A percentile compares a stretch with the other conserved stretches of the same genome.
phyloP scores from a whole-genome alignment of 1,140 invertebrate genomes.

The Temnothorax nylanderi region DNA sequence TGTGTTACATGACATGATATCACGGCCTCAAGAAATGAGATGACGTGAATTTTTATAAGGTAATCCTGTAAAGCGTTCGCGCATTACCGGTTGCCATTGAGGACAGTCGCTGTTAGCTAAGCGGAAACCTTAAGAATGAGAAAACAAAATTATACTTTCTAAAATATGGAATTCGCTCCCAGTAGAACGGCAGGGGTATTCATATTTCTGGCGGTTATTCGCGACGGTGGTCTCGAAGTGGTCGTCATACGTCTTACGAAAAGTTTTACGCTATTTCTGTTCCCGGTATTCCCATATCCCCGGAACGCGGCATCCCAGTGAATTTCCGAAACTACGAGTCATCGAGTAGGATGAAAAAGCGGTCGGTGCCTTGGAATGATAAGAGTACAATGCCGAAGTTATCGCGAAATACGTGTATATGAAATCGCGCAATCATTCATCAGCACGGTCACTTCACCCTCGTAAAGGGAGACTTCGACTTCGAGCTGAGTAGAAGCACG shows the following conservation, averaged over 20 bases:
- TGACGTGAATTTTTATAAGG: conserved; percentile 44
- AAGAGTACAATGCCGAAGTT: conserved; percentile 41
- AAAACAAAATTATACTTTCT: conserved; percentile 32
- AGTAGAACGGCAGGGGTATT: not conserved
- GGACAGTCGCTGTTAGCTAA: conserved; percentile 5
- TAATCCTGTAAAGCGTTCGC: conserved; percentile 26
- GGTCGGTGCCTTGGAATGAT: conserved; percentile 6
- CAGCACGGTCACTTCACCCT: conserved; percentile 22
- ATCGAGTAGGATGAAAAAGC: conserved; percentile 40
- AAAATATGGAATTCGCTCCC: conserved; percentile 19
- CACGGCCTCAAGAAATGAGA: conserved; percentile 5
- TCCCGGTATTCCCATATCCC: conserved; percentile 7
- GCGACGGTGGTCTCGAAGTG: not conserved
- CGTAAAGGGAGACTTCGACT: not conserved
- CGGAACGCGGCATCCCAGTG: conserved; percentile 13
- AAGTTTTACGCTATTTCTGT: conserved; percentile 41
- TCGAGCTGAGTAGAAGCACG: not conserved
- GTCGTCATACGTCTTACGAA: conserved; percentile 1
- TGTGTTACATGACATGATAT: not conserved
- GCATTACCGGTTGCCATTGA: conserved; percentile 24
- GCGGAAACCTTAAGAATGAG: not conserved
- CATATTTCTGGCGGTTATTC: conserved; percentile 6
- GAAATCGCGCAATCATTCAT: conserved; percentile 60
- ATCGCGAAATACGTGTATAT: conserved; percentile 25
- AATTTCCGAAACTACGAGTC: conserved; percentile 49